Evolutionary conservation across 1,140 invertebrate species (phyloP).

Genomic region (Cataglyphis hispanica): DNA sequence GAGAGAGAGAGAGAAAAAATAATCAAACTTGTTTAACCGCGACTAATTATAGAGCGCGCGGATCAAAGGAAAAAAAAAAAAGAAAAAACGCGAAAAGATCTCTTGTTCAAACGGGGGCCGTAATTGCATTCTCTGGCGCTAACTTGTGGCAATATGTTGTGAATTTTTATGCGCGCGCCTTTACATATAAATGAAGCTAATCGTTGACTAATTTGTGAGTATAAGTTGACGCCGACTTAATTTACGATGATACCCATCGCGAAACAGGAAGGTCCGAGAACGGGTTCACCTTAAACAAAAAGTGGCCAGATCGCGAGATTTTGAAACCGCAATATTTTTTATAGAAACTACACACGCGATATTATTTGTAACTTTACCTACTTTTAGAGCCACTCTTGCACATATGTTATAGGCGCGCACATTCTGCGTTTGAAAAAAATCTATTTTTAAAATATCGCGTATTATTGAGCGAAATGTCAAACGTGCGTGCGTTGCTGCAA

Average conservation of each 20-base stretch:
- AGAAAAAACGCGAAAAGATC: constrained; percentile 21
- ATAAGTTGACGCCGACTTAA: background rate
- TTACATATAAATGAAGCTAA: constrained; percentile 8
- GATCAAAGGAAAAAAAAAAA: background rate
- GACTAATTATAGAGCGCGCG: constrained; percentile 52
- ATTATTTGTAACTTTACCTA: background rate
- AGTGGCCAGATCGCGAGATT: background rate
- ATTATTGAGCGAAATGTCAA: constrained; percentile 28
- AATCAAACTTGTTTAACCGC: constrained; percentile 42
- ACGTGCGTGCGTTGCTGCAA: background rate
- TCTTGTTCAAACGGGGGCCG: background rate
- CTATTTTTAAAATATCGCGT: background rate
- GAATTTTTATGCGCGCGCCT: constrained; percentile 19
- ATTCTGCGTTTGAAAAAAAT: background rate
- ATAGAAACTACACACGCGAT: background rate
- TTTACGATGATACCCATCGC: background rate
- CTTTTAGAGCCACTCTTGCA: background rate
- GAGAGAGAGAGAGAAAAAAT: constrained; percentile 17
- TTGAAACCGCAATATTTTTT: background rate
- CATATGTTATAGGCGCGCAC: background rate
- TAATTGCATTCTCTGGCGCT: constrained; percentile 33
- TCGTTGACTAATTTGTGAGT: constrained; percentile 21
- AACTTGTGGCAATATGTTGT: constrained; percentile 18
- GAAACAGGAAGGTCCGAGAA: background rate
- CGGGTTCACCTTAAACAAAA: background rate